These are phyloP conservation scores for Ascidia mentula DNA, from an alignment of 23 tunicate species.

Conservation along the genomic window DNA sequence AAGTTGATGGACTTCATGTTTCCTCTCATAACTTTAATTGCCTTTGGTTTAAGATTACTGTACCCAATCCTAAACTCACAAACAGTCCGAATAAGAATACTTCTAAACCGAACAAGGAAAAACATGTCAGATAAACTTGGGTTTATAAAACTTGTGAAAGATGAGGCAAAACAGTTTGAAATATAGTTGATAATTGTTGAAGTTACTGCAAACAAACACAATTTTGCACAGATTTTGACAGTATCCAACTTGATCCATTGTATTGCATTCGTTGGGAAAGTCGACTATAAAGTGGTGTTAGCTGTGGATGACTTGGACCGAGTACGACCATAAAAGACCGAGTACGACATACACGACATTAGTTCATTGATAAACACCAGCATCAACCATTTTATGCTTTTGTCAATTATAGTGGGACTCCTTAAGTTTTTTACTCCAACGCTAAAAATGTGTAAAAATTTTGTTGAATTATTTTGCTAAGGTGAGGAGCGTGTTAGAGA, in stretches of 20 bases:
- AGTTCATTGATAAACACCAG: too few species aligned
- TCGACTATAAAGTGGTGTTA: not conserved
- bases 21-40: too few species aligned
- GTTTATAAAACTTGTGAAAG: not conserved
- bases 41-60: not conserved
- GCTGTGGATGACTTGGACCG: not conserved
- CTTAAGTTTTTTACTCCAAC: too few species aligned
- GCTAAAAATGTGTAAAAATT: too few species aligned
- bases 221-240: not conserved
- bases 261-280: not conserved
- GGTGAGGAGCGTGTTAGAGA: constrained; percentile 40
- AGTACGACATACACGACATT: too few species aligned
- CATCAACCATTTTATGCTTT: too few species aligned
- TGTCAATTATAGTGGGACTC: too few species aligned
- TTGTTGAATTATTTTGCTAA: too few species aligned
- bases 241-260: not conserved
- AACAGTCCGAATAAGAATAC: not conserved
- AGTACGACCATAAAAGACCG: too few species aligned
- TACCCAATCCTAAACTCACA: not conserved
- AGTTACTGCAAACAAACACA: too few species aligned
- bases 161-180: not conserved
- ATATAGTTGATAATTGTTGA: too few species aligned
- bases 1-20: too few species aligned
- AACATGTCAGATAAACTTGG: not conserved
- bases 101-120: not conserved